These are phyloP conservation scores for Tetramorium simillimum DNA, from an alignment of 1,140 invertebrate genomes.

Conservation along the genomic window DNA sequence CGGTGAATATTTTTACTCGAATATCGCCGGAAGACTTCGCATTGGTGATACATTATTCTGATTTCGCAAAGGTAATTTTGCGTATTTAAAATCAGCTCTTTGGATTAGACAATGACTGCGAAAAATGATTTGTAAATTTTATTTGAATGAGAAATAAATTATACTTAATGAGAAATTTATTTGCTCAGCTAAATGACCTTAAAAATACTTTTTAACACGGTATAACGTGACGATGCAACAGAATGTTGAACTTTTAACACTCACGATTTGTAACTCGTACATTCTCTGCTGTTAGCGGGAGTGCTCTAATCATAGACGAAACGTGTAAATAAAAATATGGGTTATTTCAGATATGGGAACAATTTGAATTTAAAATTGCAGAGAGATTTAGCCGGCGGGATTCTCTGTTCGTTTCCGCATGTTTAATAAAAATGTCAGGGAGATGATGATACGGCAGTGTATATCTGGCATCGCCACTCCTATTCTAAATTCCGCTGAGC, in stretches of 20 bases:
- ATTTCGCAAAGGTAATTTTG: conserved; percentile 12
- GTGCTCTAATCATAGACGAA: neutral
- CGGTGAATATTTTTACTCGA: conserved; percentile 52
- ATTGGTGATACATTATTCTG: conserved; percentile 28
- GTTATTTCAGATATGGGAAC: conserved; percentile 35
- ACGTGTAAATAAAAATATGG: neutral
- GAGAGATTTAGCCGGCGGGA: conserved; percentile 27
- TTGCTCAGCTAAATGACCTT: neutral
- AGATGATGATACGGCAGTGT: conserved; percentile 44
- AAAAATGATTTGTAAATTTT: conserved; percentile 1
- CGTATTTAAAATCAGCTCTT: neutral
- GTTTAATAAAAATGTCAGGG: conserved; percentile 56
- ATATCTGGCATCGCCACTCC: conserved; percentile 56
- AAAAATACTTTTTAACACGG: neutral
- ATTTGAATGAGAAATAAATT: neutral
- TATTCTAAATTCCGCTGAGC: conserved; percentile 79
- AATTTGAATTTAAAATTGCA: conserved; percentile 54
- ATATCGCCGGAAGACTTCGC: conserved; percentile 33
- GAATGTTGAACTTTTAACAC: neutral
- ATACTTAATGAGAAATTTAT: neutral
- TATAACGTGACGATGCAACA: neutral
- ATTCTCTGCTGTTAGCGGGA: neutral
- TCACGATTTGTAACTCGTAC: neutral
- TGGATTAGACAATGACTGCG: neutral
- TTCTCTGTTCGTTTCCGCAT: conserved; percentile 36